Conservation (phyloP, 2,888 invertebrate species). For the Troides aeacus region DNA sequence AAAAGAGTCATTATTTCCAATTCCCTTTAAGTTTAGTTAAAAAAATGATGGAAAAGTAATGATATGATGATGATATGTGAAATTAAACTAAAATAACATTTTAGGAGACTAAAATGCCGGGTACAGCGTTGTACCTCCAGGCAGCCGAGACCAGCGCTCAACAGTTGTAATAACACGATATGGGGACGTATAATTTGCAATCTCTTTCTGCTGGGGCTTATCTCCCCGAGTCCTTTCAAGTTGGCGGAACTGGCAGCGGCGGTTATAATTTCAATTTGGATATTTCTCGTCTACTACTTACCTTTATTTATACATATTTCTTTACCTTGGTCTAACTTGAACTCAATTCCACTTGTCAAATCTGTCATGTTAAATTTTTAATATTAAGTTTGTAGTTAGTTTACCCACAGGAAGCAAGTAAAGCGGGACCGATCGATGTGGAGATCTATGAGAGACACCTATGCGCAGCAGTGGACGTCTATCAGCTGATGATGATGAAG, state of each 20-base stretch:
- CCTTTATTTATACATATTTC: neutral
- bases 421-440: too few species aligned
- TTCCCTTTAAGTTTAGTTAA: too few species aligned
- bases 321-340: too few species aligned
- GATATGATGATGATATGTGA: neutral
- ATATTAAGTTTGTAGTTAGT: too few species aligned
- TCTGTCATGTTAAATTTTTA: too few species aligned
- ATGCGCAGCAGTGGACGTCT: too few species aligned
- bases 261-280: conserved; percentile 53
- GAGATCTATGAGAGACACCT: too few species aligned
- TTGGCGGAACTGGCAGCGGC: conserved; percentile 36
- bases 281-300: conserved; percentile 20
- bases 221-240: conserved; percentile 45
- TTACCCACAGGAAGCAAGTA: too few species aligned
- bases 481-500: too few species aligned
- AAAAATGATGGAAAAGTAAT: too few species aligned
- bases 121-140: conserved; percentile 37
- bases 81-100: neutral
- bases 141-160: conserved; percentile 40
- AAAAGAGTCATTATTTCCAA: neutral
- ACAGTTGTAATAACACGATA: conserved; percentile 67
- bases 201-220: conserved; percentile 56
- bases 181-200: conserved; percentile 57
- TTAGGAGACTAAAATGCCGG: conserved; percentile 20
- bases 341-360: too few species aligned